These are phyloP conservation scores for Lepisosteus oculatus DNA, from an alignment of 2,113 vertebrate species.

Conservation along the genomic window DNA sequence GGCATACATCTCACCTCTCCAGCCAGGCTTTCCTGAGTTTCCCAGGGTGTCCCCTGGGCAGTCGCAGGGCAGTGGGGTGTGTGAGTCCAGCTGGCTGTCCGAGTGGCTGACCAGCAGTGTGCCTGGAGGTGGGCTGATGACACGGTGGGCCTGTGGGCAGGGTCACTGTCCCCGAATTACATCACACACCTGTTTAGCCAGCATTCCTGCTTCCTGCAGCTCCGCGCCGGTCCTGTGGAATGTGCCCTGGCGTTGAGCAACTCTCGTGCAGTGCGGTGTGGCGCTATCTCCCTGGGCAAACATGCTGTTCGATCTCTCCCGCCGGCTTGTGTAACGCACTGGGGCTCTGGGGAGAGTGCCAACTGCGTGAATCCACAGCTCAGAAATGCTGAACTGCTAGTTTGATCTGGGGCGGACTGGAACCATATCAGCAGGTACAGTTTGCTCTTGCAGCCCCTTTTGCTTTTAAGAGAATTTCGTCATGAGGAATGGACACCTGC, in stretches of 20 bases:
- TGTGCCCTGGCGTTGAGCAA: conserved; percentile 23
- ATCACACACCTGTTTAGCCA: too few species aligned
- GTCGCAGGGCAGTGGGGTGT: too few species aligned
- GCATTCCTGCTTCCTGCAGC: too few species aligned
- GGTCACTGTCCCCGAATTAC: too few species aligned
- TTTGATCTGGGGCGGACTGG: background rate
- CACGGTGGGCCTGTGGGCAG: too few species aligned
- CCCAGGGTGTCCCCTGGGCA: too few species aligned
- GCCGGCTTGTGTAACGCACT: background rate
- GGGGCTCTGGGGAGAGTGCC: background rate
- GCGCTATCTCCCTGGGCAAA: conserved; percentile 16
- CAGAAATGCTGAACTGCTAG: background rate
- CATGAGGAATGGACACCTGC: background rate
- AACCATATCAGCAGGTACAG: background rate
- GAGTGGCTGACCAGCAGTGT: too few species aligned
- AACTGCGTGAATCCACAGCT: background rate
- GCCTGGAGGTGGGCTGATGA: too few species aligned
- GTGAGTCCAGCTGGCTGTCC: too few species aligned
- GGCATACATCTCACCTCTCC: too few species aligned
- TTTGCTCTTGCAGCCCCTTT: background rate
- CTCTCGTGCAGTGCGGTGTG: background rate
- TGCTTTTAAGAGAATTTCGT: background rate
- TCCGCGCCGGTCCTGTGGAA: conserved; percentile 12
- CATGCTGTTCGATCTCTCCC: conserved; percentile 7
- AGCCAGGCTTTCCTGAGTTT: too few species aligned